These are phyloP conservation scores for Anableps anableps DNA, from an alignment of 2,797 vertebrate species.

Conservation along the genomic window DNA sequence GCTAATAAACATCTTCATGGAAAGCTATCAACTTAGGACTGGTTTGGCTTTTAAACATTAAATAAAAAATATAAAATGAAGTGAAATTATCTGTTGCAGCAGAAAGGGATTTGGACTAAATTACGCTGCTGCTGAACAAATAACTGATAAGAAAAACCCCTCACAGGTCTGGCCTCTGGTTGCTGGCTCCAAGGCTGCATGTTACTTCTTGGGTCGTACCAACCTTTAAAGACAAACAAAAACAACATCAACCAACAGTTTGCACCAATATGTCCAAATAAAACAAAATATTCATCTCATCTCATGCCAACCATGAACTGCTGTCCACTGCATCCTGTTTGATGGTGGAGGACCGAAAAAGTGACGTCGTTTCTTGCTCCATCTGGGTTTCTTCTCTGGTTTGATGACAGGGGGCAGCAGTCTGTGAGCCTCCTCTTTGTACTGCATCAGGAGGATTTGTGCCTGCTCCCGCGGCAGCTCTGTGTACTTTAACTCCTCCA, in stretches of 20 bases:
- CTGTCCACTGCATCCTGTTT: conserved; percentile 68
- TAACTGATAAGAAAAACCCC: conserved; percentile 28
- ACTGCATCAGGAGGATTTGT: conserved; percentile 82
- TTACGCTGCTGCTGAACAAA: background rate
- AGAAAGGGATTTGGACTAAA: background rate
- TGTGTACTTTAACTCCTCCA: conserved; percentile 87
- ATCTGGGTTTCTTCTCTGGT: conserved; percentile 77
- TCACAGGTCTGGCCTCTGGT: conserved; percentile 79
- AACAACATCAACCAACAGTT: background rate
- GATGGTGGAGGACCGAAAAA: conserved; percentile 18
- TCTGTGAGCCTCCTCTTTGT: conserved; percentile 85
- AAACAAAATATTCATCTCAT: background rate
- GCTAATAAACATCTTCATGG: background rate
- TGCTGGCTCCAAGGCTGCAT: conserved; percentile 81
- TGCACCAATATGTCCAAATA: background rate
- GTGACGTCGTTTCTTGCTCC: conserved; percentile 73
- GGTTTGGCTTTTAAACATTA: background rate
- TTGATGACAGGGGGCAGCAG: conserved; percentile 84
- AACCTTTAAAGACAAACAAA: conserved; percentile 69
- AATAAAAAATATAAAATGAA: background rate
- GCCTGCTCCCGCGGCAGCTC: conserved; percentile 86
- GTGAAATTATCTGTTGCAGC: background rate
- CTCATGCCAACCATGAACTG: conserved; percentile 51
- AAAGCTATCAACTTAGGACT: background rate
- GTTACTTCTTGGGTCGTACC: conserved; percentile 70